Conservation (phyloP, 2,113 vertebrate genomes). For the Anoplopoma fimbria region DNA sequence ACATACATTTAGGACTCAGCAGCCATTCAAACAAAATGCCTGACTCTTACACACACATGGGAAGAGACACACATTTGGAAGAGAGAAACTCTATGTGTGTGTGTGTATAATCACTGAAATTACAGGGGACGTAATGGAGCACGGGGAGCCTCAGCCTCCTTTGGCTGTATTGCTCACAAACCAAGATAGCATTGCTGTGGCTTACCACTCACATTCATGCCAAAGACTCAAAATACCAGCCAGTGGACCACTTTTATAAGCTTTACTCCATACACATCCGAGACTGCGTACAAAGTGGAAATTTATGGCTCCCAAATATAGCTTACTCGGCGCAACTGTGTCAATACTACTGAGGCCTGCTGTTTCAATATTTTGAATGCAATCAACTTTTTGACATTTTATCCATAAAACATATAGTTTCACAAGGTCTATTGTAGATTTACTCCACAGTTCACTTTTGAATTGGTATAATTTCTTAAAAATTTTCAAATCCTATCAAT, state of each 20-base stretch:
- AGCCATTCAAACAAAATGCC: slow-evolving; percentile 66
- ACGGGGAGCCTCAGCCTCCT: slow-evolving; percentile 74
- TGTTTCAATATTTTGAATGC: slow-evolving; percentile 56
- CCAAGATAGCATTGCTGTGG: slow-evolving; percentile 84
- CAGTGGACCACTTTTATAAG: slow-evolving; percentile 77
- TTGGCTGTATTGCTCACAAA: slow-evolving; percentile 76
- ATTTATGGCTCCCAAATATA: slow-evolving; percentile 72
- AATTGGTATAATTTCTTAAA: slow-evolving; percentile 32
- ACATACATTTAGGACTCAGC: slow-evolving; percentile 52
- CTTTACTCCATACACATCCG: slow-evolving; percentile 73
- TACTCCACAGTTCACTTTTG: slow-evolving; percentile 16
- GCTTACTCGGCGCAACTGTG: slow-evolving; percentile 35
- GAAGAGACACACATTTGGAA: slow-evolving; percentile 65
- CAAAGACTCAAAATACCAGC: slow-evolving; percentile 80
- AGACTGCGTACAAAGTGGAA: slow-evolving; percentile 70
- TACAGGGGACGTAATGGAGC: slow-evolving; percentile 81
- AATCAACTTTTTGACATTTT: slow-evolving; percentile 43
- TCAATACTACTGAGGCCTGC: slow-evolving; percentile 30
- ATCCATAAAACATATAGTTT: slow-evolving; percentile 45
- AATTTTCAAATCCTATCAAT: slow-evolving; percentile 54
- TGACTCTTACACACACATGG: slow-evolving; percentile 65
- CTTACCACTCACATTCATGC: slow-evolving; percentile 78
- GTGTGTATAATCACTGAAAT: slow-evolving; percentile 77
- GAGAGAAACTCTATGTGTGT: slow-evolving; percentile 60
- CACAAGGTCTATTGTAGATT: slow-evolving; percentile 22